Percentiles rank a stretch among this genome's conserved stretches.
Conservation (phyloP, 2,113 vertebrate genomes). For the Hyaena hyaena region DNA sequence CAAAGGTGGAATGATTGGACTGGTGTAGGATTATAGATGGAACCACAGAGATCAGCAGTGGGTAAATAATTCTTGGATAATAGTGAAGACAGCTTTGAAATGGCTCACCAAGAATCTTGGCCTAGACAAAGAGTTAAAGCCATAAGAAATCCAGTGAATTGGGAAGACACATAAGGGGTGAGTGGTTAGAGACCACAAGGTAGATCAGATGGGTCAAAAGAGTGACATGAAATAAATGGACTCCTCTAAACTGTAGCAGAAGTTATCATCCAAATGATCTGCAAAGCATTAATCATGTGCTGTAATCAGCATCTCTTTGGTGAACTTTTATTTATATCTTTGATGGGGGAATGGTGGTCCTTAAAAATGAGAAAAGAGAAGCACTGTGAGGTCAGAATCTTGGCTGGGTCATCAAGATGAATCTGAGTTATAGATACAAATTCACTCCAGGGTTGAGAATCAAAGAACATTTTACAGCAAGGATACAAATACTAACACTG, state of each 20-base stretch:
- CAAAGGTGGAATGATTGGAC: background rate
- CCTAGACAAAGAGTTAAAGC: background rate
- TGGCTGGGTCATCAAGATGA: background rate
- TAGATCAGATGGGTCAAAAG: background rate
- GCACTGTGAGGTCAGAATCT: background rate
- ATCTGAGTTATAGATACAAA: background rate
- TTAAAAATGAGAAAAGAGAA: background rate
- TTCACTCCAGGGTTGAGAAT: background rate
- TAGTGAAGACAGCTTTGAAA: background rate
- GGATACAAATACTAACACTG: background rate
- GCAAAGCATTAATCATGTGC: background rate
- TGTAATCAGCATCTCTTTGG: background rate
- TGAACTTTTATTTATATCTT: background rate
- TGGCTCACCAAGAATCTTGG: background rate
- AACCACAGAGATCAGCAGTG: background rate
- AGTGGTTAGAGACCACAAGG: background rate
- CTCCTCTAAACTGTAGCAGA: background rate
- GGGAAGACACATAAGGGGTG: background rate
- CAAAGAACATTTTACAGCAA: background rate
- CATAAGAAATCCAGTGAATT: background rate
- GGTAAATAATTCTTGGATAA: background rate
- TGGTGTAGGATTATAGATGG: background rate
- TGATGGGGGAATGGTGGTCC: background rate
- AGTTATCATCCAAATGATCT: background rate
- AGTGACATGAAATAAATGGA: background rate